Evolutionary conservation across 1,140 invertebrate species (phyloP).

Genomic region (Eupristina koningsbergeri): DNA sequence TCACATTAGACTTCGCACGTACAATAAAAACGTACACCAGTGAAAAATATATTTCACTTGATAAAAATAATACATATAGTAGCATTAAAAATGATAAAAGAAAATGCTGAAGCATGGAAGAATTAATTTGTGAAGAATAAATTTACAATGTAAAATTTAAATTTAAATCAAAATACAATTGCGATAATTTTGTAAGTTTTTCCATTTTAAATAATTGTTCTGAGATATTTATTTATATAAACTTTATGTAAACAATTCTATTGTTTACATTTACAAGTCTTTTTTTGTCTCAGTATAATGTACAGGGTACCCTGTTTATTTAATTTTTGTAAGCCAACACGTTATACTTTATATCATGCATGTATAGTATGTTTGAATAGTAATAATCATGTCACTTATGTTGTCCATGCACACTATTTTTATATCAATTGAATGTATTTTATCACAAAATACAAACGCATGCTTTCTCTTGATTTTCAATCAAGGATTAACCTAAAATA

Average conservation of each 20-base stretch:
- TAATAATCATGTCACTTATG: slow-evolving; percentile 17
- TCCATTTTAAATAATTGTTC: slow-evolving; percentile 28
- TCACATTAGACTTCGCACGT: slow-evolving; percentile 42
- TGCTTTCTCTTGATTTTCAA: slow-evolving; percentile 56
- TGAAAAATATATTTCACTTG: slow-evolving; percentile 27
- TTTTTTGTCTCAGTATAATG: slow-evolving; percentile 21
- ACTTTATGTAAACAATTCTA: slow-evolving; percentile 31
- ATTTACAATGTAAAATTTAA: slow-evolving; percentile 43
- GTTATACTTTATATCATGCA: slow-evolving; percentile 8
- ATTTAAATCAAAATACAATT: slow-evolving; percentile 1
- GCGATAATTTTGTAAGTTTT: slow-evolving; percentile 15
- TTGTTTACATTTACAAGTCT: slow-evolving; percentile 30
- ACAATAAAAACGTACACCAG: slow-evolving; percentile 12
- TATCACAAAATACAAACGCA: slow-evolving; percentile 7
- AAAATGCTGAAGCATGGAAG: slow-evolving; percentile 48
- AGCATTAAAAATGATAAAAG: slow-evolving; percentile 39
- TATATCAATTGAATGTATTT: slow-evolving; percentile 7
- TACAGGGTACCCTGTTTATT: slow-evolving; percentile 31
- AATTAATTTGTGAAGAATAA: slow-evolving; percentile 44
- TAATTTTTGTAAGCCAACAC: slow-evolving; percentile 26
- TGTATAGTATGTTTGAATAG: slow-evolving; percentile 25
- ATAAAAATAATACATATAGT: slow-evolving; percentile 34
- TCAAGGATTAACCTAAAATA: slow-evolving; percentile 54
- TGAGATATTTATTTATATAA: slow-evolving; percentile 28
- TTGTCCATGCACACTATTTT: neutral